Evolutionary conservation across 1,140 invertebrate species (phyloP), one percentile per base, ranked within the genome.

Genomic region (Chymomyza costata): DNA sequence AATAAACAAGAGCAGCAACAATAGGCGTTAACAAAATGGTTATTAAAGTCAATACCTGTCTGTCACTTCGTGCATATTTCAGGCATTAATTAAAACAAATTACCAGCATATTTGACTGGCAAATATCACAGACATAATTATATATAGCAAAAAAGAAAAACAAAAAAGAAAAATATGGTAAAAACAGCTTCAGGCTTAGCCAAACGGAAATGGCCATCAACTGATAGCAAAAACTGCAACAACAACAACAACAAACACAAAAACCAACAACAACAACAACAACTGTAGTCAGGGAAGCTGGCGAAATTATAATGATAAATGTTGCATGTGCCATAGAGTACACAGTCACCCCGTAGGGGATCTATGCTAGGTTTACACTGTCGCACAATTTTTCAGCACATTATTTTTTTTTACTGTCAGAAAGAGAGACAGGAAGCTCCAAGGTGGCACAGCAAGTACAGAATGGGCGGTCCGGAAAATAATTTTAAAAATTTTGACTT

Each of bases 271-370:
- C n/a, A 25, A 25, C 8, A 25, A 25, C 21, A 25, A 25, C n/a
- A 25, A 25, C 8, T 25, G 21, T 25, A 25, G 21, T 8, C 3
- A 3, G 8, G 51, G 48, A 65, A 58, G 52, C 63, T 71, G 62
- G 31, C 50, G 47, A 80, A 71, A 71, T 66, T 67, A 44, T 78
- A 76, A 76, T 76, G 66, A 80, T 71, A 71, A 80, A 76, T 78
- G 62, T 59, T n/a, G n/a, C n/a, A n/a, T n/a, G n/a, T n/a, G n/a
- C n/a, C n/a, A n/a, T n/a, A n/a, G n/a, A n/a, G n/a, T n/a, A n/a
- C n/a, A n/a, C n/a, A n/a, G n/a, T n/a, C n/a, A n/a, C n/a, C n/a
- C n/a, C n/a, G n/a, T n/a, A n/a, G n/a, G n/a, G n/a, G n/a, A n/a
- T n/a, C n/a, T n/a, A n/a, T n/a, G n/a, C n/a, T n/a, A n/a, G n/a